These are phyloP conservation scores for Neelides sp. DNA, from an alignment of 1,140 invertebrate genomes.

Conservation along the genomic window DNA sequence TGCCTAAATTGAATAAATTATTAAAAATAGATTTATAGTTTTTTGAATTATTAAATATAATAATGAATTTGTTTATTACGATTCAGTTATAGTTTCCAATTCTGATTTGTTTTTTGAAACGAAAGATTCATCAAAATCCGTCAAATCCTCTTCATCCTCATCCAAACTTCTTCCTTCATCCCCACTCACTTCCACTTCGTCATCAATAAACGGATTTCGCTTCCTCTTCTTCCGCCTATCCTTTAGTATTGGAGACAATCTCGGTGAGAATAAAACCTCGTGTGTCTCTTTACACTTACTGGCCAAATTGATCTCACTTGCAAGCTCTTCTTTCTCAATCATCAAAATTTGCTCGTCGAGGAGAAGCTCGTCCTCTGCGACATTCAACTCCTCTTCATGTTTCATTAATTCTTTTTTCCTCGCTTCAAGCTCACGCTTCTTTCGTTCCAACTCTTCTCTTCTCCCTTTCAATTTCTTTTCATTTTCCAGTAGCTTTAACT, in stretches of 20 bases:
- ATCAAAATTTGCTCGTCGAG: no score
- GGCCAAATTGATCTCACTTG: not conserved
- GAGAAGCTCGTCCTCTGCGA: no score
- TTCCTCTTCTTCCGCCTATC: not conserved
- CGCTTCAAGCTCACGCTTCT: not conserved
- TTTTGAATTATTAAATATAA: not conserved
- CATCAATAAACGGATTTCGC: slow-evolving; percentile 17
- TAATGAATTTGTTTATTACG: not conserved
- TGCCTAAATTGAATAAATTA: slow-evolving; percentile 15
- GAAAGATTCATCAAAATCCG: slow-evolving; percentile 20
- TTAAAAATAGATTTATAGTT: slow-evolving; percentile 3
- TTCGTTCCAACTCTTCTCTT: no score
- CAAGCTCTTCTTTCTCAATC: slow-evolving; percentile 1
- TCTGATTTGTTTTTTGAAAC: not conserved
- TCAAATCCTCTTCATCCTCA: slow-evolving; percentile 9
- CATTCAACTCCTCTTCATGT: no score
- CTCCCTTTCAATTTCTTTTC: no score
- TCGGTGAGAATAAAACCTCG: no score
- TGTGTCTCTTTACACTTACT: no score
- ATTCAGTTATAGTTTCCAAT: not conserved
- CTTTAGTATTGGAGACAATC: not conserved
- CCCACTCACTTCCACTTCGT: slow-evolving; percentile 17
- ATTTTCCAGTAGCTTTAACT: no score
- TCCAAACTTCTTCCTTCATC: not conserved
- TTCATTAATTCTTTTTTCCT: not conserved